These are phyloP conservation scores for Macquaria australasica DNA, from an alignment of 2,113 vertebrate species.

Conservation along the genomic window DNA sequence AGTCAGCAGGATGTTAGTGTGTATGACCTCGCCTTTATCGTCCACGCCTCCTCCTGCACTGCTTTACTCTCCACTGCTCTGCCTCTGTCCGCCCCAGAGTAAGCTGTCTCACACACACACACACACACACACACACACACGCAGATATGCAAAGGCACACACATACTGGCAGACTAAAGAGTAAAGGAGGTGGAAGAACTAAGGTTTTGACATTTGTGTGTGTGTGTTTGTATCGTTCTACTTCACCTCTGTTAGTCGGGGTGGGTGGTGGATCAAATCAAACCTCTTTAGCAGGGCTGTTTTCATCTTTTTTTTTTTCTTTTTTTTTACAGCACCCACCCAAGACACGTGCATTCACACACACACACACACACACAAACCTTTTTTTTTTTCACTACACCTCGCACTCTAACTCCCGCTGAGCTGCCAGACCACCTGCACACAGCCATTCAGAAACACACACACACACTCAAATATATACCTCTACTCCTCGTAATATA, in stretches of 20 bases:
- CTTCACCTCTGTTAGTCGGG: conserved; percentile 64
- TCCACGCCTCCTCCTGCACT: conserved; percentile 46
- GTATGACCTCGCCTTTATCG: conserved; percentile 65
- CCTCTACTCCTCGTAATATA: neutral
- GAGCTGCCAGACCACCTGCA: conserved; percentile 80
- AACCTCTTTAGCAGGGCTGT: conserved; percentile 67
- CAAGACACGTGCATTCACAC: conserved; percentile 16
- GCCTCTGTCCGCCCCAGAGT: conserved; percentile 55
- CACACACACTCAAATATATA: conserved; percentile 23
- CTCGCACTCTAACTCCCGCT: conserved; percentile 66
- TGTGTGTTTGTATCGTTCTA: conserved; percentile 36
- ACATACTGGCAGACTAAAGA: conserved; percentile 58
- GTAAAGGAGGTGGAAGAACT: conserved; percentile 56
- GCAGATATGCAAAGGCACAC: conserved; percentile 31
- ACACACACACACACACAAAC: conserved; percentile 43
- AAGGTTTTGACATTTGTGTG: conserved; percentile 46
- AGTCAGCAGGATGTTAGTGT: conserved; percentile 68
- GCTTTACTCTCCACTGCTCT: conserved; percentile 47
- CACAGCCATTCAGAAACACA: conserved; percentile 63
- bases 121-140: conserved; percentile 31
- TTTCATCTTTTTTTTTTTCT: conserved; percentile 69
- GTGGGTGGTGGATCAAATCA: conserved; percentile 79
- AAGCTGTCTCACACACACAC: conserved; percentile 64
- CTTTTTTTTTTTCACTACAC: conserved; percentile 71
- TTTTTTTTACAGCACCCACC: conserved; percentile 59